These are phyloP conservation scores for Taurulus bubalis DNA, from an alignment of 2,113 vertebrate species.

Conservation along the genomic window DNA sequence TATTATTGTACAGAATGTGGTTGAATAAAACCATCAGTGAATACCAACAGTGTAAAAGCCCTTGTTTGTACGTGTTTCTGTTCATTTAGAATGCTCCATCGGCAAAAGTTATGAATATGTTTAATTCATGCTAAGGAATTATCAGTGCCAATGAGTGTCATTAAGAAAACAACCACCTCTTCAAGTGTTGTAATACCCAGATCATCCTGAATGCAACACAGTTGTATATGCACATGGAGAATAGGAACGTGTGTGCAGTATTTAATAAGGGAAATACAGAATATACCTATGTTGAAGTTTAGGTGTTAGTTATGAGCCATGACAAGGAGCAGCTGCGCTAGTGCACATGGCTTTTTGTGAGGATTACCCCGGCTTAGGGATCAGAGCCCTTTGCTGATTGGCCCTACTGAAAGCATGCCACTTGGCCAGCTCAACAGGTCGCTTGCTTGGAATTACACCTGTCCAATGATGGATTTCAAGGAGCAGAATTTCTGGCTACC, in stretches of 20 bases:
- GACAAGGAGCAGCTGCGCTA: constrained; percentile 46
- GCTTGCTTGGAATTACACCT: constrained; percentile 62
- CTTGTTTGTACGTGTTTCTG: not conserved
- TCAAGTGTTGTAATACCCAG: constrained; percentile 5
- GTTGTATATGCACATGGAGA: not conserved
- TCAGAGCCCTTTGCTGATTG: constrained; percentile 72
- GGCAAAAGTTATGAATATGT: not conserved
- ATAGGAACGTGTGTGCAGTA: not conserved
- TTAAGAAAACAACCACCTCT: not conserved
- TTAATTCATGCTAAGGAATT: not conserved
- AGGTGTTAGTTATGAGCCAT: constrained; percentile 32
- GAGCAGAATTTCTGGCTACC: constrained; percentile 5
- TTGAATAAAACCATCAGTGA: constrained; percentile 69
- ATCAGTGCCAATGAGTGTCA: not conserved
- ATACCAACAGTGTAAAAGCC: not conserved
- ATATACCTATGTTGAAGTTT: constrained; percentile 5
- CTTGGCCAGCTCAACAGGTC: constrained; percentile 71
- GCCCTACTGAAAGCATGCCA: constrained; percentile 67
- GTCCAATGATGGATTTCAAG: constrained; percentile 52
- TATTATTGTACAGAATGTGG: constrained; percentile 74
- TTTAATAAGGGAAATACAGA: constrained; percentile 24
- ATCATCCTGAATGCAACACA: not conserved
- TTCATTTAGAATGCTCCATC: not conserved
- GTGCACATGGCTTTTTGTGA: constrained; percentile 57
- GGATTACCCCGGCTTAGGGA: constrained; percentile 78